A percentile compares a stretch with the other conserved stretches of the same genome.
These are phyloP conservation scores for Campoletis sonorensis DNA, from an alignment of 1,140 invertebrate genomes.

Conservation along the genomic window DNA sequence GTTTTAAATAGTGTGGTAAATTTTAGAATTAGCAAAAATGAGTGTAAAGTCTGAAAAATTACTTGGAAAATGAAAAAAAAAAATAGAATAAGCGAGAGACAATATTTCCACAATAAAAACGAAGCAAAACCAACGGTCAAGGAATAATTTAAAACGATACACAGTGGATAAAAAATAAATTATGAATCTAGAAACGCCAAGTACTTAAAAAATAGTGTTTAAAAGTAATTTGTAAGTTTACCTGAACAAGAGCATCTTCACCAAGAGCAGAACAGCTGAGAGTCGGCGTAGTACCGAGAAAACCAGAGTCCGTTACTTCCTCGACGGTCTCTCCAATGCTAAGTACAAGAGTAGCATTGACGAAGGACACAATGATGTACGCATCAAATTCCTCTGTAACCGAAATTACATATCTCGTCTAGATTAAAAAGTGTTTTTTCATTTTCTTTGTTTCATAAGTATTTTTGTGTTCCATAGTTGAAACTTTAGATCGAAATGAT, in stretches of 20 bases:
- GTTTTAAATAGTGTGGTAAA: no score
- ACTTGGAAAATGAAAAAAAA: no score
- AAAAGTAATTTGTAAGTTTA: conserved; percentile 73
- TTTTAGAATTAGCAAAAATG: no score
- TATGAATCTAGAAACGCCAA: no score
- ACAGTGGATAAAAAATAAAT: no score
- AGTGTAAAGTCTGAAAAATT: no score
- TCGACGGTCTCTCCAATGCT: conserved; percentile 99
- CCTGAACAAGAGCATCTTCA: conserved; percentile 98
- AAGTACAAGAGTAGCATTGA: conserved; percentile 98
- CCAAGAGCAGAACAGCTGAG: conserved; percentile 97
- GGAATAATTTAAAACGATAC: no score
- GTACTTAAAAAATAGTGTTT: no score
- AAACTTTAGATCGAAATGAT: conserved; percentile 14
- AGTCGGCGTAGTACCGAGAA: conserved; percentile 98
- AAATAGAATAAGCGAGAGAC: no score
- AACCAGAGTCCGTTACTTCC: conserved; percentile 99
- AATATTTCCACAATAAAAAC: no score
- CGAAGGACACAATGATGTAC: conserved; percentile 99
- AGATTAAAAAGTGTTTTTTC: conserved; percentile 50
- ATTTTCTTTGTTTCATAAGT: not conserved
- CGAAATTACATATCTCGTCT: conserved; percentile 75
- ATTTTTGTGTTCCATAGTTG: not conserved
- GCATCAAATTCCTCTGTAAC: conserved; percentile 98
- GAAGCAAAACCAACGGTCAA: no score